These are phyloP conservation scores for Epinotia ramella DNA, from an alignment of 2,888 invertebrate genomes.

Conservation along the genomic window DNA sequence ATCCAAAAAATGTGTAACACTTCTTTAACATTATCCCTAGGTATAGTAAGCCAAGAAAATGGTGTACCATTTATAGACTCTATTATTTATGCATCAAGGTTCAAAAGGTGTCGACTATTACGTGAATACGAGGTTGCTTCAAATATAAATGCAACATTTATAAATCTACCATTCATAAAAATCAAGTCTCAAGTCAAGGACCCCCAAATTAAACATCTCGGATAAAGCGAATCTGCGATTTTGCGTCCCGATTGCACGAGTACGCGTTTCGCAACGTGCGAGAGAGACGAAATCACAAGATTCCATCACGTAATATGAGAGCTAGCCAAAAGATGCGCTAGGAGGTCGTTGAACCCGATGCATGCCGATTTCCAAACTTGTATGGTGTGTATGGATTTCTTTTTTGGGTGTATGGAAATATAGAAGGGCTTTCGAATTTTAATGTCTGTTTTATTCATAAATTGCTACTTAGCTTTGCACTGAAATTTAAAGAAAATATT, in stretches of 20 bases:
- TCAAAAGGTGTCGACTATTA: too few species aligned
- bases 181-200: slow-evolving; percentile 36
- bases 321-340: slow-evolving; percentile 75
- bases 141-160: neutral
- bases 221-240: slow-evolving; percentile 36
- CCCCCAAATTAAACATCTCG: slow-evolving; percentile 25
- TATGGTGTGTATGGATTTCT: slow-evolving; percentile 17
- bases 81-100: too few species aligned
- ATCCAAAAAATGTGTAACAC: too few species aligned
- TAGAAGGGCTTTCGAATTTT: slow-evolving; percentile 6
- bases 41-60: too few species aligned
- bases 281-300: slow-evolving; percentile 73
- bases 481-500: too few species aligned
- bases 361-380: slow-evolving; percentile 50
- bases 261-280: slow-evolving; percentile 52
- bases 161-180: slow-evolving; percentile 6
- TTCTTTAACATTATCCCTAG: too few species aligned
- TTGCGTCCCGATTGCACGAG: slow-evolving; percentile 56
- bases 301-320: slow-evolving; percentile 75
- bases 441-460: neutral
- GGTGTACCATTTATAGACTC: too few species aligned
- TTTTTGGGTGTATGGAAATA: slow-evolving; percentile 5
- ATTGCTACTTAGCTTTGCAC: too few species aligned
- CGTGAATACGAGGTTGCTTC: neutral
- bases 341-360: slow-evolving; percentile 65